Percentiles rank a stretch among this genome's conserved stretches.
phyloP scores from a whole-genome alignment of 2,797 vertebrate genomes.

The Aeoliscus strigatus region DNA sequence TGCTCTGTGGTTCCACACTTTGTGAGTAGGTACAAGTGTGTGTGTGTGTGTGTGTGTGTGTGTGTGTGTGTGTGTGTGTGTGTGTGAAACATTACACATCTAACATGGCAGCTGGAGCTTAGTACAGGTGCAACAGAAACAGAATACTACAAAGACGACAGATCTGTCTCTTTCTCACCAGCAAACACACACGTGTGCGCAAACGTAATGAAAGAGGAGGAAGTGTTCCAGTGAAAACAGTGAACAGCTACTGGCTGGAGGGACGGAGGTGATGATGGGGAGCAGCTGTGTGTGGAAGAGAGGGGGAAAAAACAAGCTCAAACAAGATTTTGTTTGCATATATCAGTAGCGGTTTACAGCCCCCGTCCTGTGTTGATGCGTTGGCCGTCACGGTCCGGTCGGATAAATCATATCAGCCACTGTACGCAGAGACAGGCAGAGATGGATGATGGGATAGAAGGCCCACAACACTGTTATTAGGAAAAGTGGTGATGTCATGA shows the following conservation, averaged over 20 bases:
- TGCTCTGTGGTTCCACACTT: slow-evolving; percentile 48
- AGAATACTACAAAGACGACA: slow-evolving; percentile 73
- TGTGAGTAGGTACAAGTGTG: too few relatives aligned
- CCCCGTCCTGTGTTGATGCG: slow-evolving; percentile 66
- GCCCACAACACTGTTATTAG: slow-evolving; percentile 57
- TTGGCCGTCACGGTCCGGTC: slow-evolving; percentile 67
- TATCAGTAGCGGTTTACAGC: slow-evolving; percentile 67
- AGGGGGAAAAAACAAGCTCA: slow-evolving; percentile 61
- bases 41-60: slow-evolving; percentile 12
- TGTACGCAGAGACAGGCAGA: slow-evolving; percentile 46
- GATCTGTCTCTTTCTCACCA: slow-evolving; percentile 47
- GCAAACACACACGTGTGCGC: slow-evolving; percentile 20
- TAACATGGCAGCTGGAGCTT: slow-evolving; percentile 76
- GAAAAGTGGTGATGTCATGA: slow-evolving; percentile 66
- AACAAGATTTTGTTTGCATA: slow-evolving; percentile 71
- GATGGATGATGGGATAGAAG: slow-evolving; percentile 68
- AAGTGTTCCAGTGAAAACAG: slow-evolving; percentile 75
- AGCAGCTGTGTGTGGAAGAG: slow-evolving; percentile 71
- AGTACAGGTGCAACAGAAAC: slow-evolving; percentile 74
- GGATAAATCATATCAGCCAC: slow-evolving; percentile 66
- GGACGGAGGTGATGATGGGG: slow-evolving; percentile 71
- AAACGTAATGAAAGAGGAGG: slow-evolving; percentile 67
- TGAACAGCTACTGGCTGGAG: slow-evolving; percentile 69
- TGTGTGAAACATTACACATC: slow-evolving; percentile 68
- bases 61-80: slow-evolving; percentile 26